Evolutionary conservation across 2,797 vertebrate genomes (phyloP).

Genomic region (Tenualosa thibaudeaui): DNA sequence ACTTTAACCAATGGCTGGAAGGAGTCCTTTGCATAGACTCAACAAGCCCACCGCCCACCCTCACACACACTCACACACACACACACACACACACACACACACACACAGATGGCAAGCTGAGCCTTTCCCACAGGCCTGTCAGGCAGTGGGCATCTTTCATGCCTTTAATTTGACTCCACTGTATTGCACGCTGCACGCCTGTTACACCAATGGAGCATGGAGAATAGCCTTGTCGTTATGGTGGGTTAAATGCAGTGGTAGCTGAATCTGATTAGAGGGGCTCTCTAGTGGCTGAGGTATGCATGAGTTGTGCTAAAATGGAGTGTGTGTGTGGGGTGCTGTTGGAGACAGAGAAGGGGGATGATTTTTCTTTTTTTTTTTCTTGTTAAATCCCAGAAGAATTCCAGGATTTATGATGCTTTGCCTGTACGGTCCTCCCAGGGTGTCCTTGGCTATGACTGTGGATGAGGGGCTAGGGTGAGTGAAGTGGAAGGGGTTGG

Average conservation of each 20-base stretch:
- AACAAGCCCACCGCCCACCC: not conserved
- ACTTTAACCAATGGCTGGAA: slow-evolving; percentile 34
- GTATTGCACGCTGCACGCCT: slow-evolving; percentile 20
- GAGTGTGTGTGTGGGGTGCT: not conserved
- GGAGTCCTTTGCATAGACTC: slow-evolving; percentile 19
- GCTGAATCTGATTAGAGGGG: slow-evolving; percentile 40
- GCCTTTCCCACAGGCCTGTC: not conserved
- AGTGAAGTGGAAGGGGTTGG: not conserved
- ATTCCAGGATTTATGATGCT: slow-evolving; percentile 54
- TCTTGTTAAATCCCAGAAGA: slow-evolving; percentile 42
- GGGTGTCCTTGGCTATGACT: slow-evolving; percentile 51
- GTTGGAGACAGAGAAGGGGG: not conserved
- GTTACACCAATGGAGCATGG: slow-evolving; percentile 39
- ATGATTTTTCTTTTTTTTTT: not conserved
- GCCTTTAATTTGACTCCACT: slow-evolving; percentile 26
- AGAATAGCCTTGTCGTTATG: slow-evolving; percentile 48
- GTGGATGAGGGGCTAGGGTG: not conserved
- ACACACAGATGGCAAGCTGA: not conserved
- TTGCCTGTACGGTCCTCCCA: slow-evolving; percentile 28
- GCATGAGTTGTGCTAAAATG: slow-evolving; percentile 35
- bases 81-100: not conserved
- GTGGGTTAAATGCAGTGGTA: slow-evolving; percentile 40
- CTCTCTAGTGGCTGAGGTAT: slow-evolving; percentile 40
- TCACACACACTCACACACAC: no score
- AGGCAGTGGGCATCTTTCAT: not conserved